Evolutionary conservation across 2,888 invertebrate species (phyloP), one percentile per base, ranked within the genome.

Genomic region (Phengaris arion): DNA sequence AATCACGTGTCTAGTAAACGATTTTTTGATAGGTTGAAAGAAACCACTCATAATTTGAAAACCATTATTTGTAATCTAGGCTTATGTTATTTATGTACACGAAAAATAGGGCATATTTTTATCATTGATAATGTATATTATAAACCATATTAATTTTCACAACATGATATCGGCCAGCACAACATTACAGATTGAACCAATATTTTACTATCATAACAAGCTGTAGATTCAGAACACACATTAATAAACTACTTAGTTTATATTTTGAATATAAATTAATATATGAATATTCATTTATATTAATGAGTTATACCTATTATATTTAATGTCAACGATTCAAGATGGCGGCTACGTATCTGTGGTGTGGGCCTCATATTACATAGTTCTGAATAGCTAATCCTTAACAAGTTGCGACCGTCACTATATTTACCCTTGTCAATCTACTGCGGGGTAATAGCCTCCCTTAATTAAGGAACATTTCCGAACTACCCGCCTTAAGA

Each of bases 371-470:
- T 12, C 64, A 6, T 45, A 35, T 45, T 35, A 12, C 64, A 22
- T 35, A 64, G 59, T 59, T 64, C 64, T 45, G 35, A 64, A 13
- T 64, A 9, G 13, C 13, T 64, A 64, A 64, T 64, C 64, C 64
- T 10, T 45, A 64, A 64, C 64, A 64, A 35, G 64, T 13, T 64
- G 35, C 64, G 64, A 64, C 64, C 64, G 22, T 13, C 6, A 64
- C 64, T 35, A 35, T 35, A 35, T 35, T 12, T 10, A 64, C 35
- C 35, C 64, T 45, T 35, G 64, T 55, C 55, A 55, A 35, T 35
- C 35, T 64, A 35, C 15, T 35, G 22, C 35, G 35, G 64, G 35
- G n/a, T 55, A 9, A 55, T 2, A 55, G 35, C 22, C 15, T 57
- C 59, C 22, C 12, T 64, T 64, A 45, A 64, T 64, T 64, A 45